A percentile compares a stretch with the other conserved stretches of the same genome.
Conservation (phyloP, 2,797 vertebrate species). For the Helostoma temminkii region DNA sequence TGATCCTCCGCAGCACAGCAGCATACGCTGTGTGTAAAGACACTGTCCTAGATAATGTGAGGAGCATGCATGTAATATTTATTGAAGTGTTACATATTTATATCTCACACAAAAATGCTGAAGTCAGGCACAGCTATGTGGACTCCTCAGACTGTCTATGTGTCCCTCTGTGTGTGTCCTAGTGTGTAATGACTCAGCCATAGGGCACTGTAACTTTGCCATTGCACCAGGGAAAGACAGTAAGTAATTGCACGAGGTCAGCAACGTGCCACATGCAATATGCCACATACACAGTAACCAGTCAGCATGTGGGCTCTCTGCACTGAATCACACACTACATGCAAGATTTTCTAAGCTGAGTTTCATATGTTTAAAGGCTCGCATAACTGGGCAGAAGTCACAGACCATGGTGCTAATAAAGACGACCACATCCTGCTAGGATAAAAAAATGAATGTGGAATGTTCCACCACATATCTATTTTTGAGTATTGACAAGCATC, state of each 20-base stretch:
- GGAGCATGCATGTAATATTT: constrained; percentile 73
- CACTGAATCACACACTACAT: neutral
- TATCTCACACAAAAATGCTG: constrained; percentile 35
- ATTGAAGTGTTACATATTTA: constrained; percentile 70
- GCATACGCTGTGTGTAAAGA: constrained; percentile 34
- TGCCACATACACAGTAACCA: constrained; percentile 33
- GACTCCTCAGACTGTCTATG: constrained; percentile 2
- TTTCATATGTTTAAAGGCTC: neutral
- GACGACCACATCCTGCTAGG: neutral
- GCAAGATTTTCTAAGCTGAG: neutral
- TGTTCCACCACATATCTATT: too few species aligned
- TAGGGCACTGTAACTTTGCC: constrained; percentile 46
- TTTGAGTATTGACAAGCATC: too few species aligned
- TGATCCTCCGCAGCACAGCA: constrained; percentile 18
- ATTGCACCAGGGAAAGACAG: constrained; percentile 47
- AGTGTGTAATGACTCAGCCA: constrained; percentile 47
- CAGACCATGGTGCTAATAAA: neutral
- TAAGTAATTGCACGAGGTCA: constrained; percentile 44
- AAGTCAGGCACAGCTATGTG: constrained; percentile 31
- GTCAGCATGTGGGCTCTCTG: constrained; percentile 8
- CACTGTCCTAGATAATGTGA: constrained; percentile 58
- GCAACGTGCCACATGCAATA: constrained; percentile 54
- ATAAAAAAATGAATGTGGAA: neutral
- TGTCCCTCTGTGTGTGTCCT: constrained; percentile 8
- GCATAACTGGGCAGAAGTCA: constrained; percentile 1